A percentile compares a stretch with the other conserved stretches of the same genome.
These are phyloP conservation scores for Ceraclea dissimilis DNA, from an alignment of 2,888 invertebrate species.

Conservation along the genomic window DNA sequence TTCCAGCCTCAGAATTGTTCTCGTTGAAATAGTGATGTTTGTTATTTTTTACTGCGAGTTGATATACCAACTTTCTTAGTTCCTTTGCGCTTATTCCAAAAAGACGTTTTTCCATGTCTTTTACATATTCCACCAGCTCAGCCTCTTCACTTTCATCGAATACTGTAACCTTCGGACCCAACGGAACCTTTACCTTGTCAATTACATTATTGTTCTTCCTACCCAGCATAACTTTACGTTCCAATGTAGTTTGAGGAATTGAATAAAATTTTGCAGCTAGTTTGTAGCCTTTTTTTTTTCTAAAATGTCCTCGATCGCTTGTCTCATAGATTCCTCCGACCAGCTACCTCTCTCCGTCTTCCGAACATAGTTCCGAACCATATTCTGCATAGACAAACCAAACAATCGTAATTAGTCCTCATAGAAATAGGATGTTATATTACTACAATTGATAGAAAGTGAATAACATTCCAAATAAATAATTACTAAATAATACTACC, in stretches of 20 bases:
- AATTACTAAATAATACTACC: too few relatives aligned
- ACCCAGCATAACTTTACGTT: not conserved
- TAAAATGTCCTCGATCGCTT: constrained; percentile 4
- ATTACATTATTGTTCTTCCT: not conserved
- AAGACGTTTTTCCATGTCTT: not conserved
- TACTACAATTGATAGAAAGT: too few relatives aligned
- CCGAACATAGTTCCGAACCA: not conserved
- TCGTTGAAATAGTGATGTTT: not conserved
- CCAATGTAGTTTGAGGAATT: constrained; percentile 6
- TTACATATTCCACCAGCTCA: constrained; percentile 6
- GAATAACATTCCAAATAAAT: too few relatives aligned
- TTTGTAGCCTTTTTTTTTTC: not conserved
- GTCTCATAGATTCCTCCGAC: not conserved
- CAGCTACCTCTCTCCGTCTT: not conserved
- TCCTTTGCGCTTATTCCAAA: not conserved
- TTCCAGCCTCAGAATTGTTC: constrained; percentile 1
- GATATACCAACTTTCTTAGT: too few relatives aligned
- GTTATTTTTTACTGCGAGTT: not conserved
- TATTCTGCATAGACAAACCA: too few relatives aligned
- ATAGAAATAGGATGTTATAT: too few relatives aligned
- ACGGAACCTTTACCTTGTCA: not conserved
- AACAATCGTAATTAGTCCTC: too few relatives aligned
- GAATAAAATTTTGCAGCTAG: constrained; percentile 4
- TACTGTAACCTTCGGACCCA: constrained; percentile 2
- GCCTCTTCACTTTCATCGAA: constrained; percentile 1